Conservation (phyloP, 1,140 invertebrate genomes). For the Bombus confusus region DNA sequence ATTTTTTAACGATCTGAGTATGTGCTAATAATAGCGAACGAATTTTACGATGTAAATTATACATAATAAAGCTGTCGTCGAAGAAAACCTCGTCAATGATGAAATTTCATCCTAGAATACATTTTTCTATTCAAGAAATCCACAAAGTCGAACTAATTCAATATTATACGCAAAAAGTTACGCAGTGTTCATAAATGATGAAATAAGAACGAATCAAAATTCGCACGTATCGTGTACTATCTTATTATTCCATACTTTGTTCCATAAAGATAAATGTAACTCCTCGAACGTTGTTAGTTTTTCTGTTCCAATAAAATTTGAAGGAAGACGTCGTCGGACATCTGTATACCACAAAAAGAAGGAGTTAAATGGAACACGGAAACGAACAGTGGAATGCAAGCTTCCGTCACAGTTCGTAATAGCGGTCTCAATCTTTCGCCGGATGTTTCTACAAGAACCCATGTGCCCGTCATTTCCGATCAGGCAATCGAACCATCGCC, state of each 20-base stretch:
- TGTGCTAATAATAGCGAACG: neutral
- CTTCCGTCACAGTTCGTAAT: conserved; percentile 16
- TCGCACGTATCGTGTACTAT: no score
- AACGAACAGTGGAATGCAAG: neutral
- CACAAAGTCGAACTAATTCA: neutral
- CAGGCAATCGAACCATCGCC: conserved; percentile 11
- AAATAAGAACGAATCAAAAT: no score
- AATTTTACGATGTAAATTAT: neutral
- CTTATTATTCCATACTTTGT: no score
- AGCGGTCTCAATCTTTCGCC: conserved; percentile 20
- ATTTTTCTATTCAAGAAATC: neutral
- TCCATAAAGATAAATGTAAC: no score
- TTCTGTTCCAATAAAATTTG: no score
- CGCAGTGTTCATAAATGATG: no score
- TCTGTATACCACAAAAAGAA: neutral
- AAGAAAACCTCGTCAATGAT: neutral
- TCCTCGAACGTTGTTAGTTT: neutral
- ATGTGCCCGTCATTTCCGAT: conserved; percentile 28
- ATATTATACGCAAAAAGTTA: no score
- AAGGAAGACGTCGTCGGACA: no score
- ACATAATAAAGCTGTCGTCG: no score
- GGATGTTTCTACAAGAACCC: conserved; percentile 30
- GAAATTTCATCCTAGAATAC: neutral
- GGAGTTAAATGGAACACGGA: conserved; percentile 5
- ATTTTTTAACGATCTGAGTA: neutral